Conservation (phyloP, 2,113 vertebrate species). For the Thinocorus orbignyianus region DNA sequence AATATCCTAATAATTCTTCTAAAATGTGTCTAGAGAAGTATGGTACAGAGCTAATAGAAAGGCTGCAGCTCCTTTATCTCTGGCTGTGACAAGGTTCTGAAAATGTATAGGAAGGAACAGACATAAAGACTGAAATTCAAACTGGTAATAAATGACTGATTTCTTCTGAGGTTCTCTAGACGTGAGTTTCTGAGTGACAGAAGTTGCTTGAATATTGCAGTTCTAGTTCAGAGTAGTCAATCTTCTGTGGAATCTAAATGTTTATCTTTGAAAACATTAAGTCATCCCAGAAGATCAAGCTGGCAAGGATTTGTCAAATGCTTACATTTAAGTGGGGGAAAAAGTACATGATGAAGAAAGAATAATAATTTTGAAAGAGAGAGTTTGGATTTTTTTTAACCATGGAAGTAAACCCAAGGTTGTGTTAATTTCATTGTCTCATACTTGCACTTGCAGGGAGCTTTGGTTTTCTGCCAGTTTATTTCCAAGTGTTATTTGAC, state of each 20-base stretch:
- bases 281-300: background rate
- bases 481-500: slow-evolving; percentile 58
- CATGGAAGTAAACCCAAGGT: background rate
- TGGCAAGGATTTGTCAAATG: background rate
- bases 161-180: background rate
- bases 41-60: background rate
- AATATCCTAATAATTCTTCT: background rate
- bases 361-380: background rate
- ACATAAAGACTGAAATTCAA: background rate
- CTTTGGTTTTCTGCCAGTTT: slow-evolving; percentile 48
- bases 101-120: background rate
- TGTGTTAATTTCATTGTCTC: slow-evolving; percentile 36
- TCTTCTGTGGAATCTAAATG: background rate
- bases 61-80: background rate
- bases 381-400: background rate
- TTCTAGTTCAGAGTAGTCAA: background rate
- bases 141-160: background rate
- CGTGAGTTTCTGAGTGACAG: background rate
- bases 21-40: background rate
- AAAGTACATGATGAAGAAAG: background rate
- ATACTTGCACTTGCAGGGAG: background rate
- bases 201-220: slow-evolving; percentile 3
- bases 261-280: slow-evolving; percentile 17
- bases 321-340: background rate
- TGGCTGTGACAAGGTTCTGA: background rate